Base-by-base conservation (phyloP, 2,888 invertebrate species). In the Cryptops parisi region DNA sequence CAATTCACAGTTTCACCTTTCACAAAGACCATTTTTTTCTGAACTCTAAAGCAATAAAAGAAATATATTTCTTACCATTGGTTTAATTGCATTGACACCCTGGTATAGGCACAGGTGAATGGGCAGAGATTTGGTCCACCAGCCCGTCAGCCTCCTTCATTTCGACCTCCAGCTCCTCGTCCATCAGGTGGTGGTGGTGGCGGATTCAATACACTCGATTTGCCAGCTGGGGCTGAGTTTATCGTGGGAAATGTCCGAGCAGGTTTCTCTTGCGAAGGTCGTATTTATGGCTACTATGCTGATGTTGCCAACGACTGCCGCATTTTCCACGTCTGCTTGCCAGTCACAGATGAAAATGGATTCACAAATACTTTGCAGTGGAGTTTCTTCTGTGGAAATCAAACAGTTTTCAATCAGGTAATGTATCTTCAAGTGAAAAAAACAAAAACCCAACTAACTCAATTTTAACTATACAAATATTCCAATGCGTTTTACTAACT, bases 341-440 rank as follows among this genome's bases (percentile, higher is more conserved):
- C 57, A 2, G 52, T 53, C 21, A 46, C 47, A n/a, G 55, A 55
- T 21, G 55, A 55, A 39, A 41, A 19, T 6, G 55, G 57, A 53
- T 53, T 49, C 17, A 53, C 47, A 2, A 12, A 53, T 12, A 53
- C 47, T 26, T 49, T 53, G 22, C 55, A 55, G 26, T 57, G 50
- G 49, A 53, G 53, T 19, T 57, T 57, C 54, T 49, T 57, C 25
- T 57, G 57, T 24, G 57, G 57, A 19, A 57, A 57, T 22, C 57
- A 57, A 33, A 57, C 57, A 23, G 19, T 55, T 2, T 57, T 57
- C 41, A 55, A 57, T 23, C 57, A 57, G 55, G 57, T 57, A 44
- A 55, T 24, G 25, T 24, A n/a, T n/a, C n/a, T n/a, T n/a, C n/a
- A n/a, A n/a, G n/a, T n/a, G n/a, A n/a, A n/a, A n/a, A n/a, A n/a